Evolutionary conservation across 2,113 vertebrate genomes (phyloP).

Genomic region (Vanacampus margaritifer): DNA sequence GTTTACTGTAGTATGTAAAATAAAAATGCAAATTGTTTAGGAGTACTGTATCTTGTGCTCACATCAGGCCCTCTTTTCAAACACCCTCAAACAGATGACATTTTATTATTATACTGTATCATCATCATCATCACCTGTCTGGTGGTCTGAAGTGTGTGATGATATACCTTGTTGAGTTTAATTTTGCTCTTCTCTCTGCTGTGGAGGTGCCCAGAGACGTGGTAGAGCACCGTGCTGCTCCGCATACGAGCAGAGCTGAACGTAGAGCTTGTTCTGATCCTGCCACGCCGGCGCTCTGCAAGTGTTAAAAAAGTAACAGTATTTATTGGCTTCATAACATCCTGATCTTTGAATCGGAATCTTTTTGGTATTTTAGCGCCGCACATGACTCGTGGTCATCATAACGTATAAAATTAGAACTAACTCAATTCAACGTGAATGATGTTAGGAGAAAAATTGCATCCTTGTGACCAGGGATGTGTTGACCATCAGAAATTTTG

Average conservation of each 20-base stretch:
- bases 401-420: background rate
- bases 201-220: constrained; percentile 96
- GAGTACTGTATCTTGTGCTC: too few species aligned
- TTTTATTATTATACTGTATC: background rate
- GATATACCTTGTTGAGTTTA: constrained; percentile 91
- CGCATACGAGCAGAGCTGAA: constrained; percentile 84
- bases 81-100: background rate
- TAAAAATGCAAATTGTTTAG: too few species aligned
- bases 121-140: background rate
- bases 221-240: constrained; percentile 90
- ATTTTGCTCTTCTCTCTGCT: constrained; percentile 93
- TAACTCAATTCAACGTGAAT: too few species aligned
- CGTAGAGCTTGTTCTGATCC: constrained; percentile 82
- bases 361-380: background rate
- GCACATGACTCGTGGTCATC: background rate
- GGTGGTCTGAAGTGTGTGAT: background rate
- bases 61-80: too few species aligned
- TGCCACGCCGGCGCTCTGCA: constrained; percentile 83
- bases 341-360: too few species aligned
- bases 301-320: background rate
- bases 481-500: too few species aligned
- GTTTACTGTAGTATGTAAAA: too few species aligned
- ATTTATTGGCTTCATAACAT: background rate
- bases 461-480: too few species aligned
- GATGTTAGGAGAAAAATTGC: too few species aligned